Evolutionary conservation across 2,888 invertebrate species (phyloP).

Genomic region (Ecdyonurus torrentis): DNA sequence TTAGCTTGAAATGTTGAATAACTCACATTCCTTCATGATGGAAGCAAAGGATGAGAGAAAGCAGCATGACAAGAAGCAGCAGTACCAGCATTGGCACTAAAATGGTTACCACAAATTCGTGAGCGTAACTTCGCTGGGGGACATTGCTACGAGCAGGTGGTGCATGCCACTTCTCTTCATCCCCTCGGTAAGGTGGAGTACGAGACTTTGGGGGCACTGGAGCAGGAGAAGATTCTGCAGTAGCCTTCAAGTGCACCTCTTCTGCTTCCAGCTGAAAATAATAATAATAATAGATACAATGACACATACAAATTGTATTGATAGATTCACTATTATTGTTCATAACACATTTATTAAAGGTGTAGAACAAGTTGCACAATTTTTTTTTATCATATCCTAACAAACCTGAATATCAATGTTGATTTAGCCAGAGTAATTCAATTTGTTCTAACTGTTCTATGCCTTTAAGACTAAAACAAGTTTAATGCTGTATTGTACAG

Average conservation of each 20-base stretch:
- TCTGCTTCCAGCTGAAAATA: constrained; percentile 4
- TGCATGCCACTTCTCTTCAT: constrained; percentile 7
- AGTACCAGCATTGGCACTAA: constrained; percentile 51
- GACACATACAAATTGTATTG: background rate
- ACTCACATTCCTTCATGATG: constrained; percentile 64
- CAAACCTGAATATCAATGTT: no score
- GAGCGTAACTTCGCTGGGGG: constrained; percentile 49
- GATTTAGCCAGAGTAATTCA: no score
- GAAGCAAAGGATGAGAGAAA: constrained; percentile 57
- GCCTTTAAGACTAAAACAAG: no score
- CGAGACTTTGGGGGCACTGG: background rate
- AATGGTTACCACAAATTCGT: constrained; percentile 50
- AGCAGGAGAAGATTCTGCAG: background rate
- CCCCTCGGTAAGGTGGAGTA: background rate
- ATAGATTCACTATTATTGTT: background rate
- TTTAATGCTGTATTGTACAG: no score
- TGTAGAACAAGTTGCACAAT: no score
- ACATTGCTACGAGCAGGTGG: constrained; percentile 24
- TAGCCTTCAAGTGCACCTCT: background rate
- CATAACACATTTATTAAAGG: no score
- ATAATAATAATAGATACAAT: background rate
- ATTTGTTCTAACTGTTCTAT: no score
- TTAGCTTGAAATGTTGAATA: no score
- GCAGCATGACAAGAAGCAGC: constrained; percentile 42
- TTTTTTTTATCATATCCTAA: no score